Percentiles rank a stretch among this genome's conserved stretches.
These are phyloP conservation scores for Spinus pinus DNA, from an alignment of 2,797 vertebrate species.

Conservation along the genomic window DNA sequence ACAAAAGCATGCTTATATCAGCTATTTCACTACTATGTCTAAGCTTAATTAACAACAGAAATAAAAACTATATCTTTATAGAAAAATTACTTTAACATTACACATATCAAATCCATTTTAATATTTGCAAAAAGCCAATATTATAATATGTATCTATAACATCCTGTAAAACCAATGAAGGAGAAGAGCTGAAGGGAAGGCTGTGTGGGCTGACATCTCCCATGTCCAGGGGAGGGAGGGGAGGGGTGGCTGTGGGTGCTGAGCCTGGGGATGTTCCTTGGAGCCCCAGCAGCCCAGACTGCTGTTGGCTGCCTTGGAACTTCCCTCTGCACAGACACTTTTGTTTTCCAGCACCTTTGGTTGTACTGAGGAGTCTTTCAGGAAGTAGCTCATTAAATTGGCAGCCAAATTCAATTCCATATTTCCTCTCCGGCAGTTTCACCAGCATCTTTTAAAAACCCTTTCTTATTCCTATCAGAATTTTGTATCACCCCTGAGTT, in stretches of 20 bases:
- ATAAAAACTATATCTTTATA: background rate
- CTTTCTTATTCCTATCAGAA: background rate
- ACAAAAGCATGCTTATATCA: background rate
- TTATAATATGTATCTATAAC: background rate
- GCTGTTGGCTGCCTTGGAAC: background rate
- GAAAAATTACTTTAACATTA: background rate
- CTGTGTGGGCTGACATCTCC: slow-evolving; percentile 3
- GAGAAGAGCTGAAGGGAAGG: background rate
- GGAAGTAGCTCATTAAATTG: background rate
- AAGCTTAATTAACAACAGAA: background rate
- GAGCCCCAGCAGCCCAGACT: background rate
- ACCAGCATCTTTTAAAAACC: background rate
- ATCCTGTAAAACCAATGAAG: slow-evolving; percentile 3
- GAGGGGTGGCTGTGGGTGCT: background rate
- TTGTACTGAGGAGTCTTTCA: background rate
- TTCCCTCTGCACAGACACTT: background rate
- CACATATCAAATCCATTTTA: background rate
- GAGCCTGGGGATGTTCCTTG: background rate
- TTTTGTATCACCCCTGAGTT: background rate
- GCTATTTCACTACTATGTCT: background rate
- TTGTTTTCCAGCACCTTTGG: background rate
- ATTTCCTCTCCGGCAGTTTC: background rate
- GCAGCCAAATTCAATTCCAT: background rate
- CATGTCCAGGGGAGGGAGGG: background rate
- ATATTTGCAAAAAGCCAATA: background rate